Percentiles rank a stretch among this genome's conserved stretches.
These are phyloP conservation scores for Stichopus horrens DNA, from an alignment of 53 echinoderm and acorn worm species.

Conservation along the genomic window DNA sequence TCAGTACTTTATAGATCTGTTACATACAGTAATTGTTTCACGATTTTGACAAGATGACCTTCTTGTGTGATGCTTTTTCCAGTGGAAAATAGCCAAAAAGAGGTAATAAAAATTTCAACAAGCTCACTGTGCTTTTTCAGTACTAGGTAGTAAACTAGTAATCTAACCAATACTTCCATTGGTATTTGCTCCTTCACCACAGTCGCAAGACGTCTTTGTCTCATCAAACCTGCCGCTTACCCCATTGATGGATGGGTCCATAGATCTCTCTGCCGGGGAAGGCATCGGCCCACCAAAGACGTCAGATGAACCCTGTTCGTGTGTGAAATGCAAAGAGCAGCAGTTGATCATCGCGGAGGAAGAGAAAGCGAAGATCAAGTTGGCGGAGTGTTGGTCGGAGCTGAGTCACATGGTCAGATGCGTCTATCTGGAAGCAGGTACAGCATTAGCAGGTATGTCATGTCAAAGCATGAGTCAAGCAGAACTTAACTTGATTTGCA, in stretches of 20 bases:
- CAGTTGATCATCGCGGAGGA: conserved; percentile 88
- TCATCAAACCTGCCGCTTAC: conserved; percentile 72
- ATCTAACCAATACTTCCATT: not conserved
- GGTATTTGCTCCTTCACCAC: not conserved
- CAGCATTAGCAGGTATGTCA: conserved; percentile 82
- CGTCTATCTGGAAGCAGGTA: conserved; percentile 97
- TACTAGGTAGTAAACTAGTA: too few relatives aligned
- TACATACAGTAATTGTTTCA: too few relatives aligned
- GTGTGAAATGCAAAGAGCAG: conserved; percentile 85
- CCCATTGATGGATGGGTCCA: conserved; percentile 64
- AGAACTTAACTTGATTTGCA: too few relatives aligned
- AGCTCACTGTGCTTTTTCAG: too few relatives aligned
- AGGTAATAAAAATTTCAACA: too few relatives aligned
- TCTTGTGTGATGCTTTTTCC: too few relatives aligned
- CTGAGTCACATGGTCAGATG: conserved; percentile 92
- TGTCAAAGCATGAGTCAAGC: too few relatives aligned
- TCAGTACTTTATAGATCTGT: too few relatives aligned
- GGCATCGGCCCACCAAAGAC: conserved; percentile 27
- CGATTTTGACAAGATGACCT: too few relatives aligned
- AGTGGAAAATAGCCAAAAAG: too few relatives aligned
- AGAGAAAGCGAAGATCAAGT: conserved; percentile 83
- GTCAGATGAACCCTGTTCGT: conserved; percentile 82
- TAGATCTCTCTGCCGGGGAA: conserved; percentile 59
- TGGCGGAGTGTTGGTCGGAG: conserved; percentile 94
- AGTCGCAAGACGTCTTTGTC: conserved; percentile 84